Conservation (phyloP, 2,797 vertebrate species). For the Catharus ustulatus region DNA sequence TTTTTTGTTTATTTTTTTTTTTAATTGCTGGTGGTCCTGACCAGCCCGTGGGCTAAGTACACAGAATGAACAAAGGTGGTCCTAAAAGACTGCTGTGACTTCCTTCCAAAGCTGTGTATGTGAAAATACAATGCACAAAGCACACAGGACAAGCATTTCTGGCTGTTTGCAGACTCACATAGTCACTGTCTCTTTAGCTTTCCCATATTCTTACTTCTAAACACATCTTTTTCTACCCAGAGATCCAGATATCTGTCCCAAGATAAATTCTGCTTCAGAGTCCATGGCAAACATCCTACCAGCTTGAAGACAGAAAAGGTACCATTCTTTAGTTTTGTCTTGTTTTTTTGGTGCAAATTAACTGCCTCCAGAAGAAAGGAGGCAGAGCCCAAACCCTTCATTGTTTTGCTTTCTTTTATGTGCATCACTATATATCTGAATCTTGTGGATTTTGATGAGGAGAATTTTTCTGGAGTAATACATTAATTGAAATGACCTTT, state of each 20-base stretch:
- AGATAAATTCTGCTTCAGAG: not conserved
- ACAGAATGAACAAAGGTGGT: not conserved
- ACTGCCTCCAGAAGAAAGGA: not conserved
- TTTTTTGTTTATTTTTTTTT: not conserved
- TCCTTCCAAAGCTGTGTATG: not conserved
- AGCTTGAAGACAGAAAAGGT: not conserved
- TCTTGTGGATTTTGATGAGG: not conserved
- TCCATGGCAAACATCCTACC: not conserved
- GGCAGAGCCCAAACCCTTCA: not conserved
- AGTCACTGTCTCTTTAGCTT: not conserved
- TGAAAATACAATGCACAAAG: not conserved
- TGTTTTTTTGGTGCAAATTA: not conserved
- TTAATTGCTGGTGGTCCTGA: not conserved
- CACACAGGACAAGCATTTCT: not conserved
- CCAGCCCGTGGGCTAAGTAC: not conserved
- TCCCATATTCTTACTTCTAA: not conserved
- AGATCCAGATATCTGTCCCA: not conserved
- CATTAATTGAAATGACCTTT: not conserved
- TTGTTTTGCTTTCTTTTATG: not conserved
- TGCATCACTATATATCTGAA: not conserved
- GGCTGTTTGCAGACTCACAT: not conserved
- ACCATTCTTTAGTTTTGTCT: not conserved
- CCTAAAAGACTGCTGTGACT: not conserved
- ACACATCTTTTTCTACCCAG: no score
- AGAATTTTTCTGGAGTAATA: not conserved